Base-by-base conservation (phyloP, 2,888 invertebrate species). In the Tetramorium bicarinatum region DNA sequence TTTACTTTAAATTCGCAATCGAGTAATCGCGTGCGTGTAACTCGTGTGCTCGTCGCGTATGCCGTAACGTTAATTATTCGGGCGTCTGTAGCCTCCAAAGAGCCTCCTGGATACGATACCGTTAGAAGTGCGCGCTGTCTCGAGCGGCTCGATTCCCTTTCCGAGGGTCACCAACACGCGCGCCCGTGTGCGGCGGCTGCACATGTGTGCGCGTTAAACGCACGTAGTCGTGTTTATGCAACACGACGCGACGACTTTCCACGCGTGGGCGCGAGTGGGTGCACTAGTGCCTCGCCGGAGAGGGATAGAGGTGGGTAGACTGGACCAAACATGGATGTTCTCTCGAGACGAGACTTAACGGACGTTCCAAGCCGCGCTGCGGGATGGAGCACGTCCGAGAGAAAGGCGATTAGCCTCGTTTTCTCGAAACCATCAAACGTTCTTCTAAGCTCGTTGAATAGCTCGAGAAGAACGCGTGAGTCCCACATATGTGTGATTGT, bases 351-450 rank as follows among this genome's bases (percentile, higher is more conserved):
- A 47, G 69, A 69, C 79, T 79, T 79, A 79, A 69, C 79, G 79
- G 44, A 59, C 13, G 69, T 69, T 61, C 69, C 79, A 49, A 59
- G 67, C 21, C 59, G 9, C 49, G 66, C 54, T 38, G 34, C 34
- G 44, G 21, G 29, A 29, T 29, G 54, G 13, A 56, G 38, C 79
- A 18, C 67, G 44, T 47, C 44, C 47, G 13, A 80, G 79, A 80
- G 79, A 80, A 80, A 80, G 79, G 71, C 79, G 79, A 69, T 69
- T 80, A 69, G 47, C 79, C 71, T 80, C 79, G 69, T 69, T 80
- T 71, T 56, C 79, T 71, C 59, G 44, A 67, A 67, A 67, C 56
- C 44, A 25, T 56, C 79, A 25, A 59, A 71, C 69, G n/a, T 61
- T 59, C 44, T 69, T 44, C 34, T 44, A 7, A 47, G 13, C 44